phyloP scores from a whole-genome alignment of 2,888 invertebrate genomes.

The Phorcus lineatus region DNA sequence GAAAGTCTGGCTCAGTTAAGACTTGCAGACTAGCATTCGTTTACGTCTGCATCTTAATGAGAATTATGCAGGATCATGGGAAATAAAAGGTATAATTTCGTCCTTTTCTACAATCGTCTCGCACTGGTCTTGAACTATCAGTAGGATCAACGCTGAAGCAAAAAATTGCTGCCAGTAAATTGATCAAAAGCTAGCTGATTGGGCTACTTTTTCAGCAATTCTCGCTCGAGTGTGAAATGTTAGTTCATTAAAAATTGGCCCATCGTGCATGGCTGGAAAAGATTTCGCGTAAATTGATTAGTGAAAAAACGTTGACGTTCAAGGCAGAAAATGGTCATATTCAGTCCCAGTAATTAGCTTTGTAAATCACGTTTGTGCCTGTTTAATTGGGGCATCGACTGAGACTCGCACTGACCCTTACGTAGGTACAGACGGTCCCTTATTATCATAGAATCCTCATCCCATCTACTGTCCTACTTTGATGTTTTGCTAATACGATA shows the following conservation, averaged over 20 bases:
- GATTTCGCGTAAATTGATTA: constrained; percentile 4
- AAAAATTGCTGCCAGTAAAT: constrained; percentile 4
- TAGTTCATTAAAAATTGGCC: neutral
- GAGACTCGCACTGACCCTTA: neutral
- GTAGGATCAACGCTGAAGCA: constrained; percentile 3
- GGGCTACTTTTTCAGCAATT: neutral
- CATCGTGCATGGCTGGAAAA: neutral
- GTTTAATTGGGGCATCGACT: neutral
- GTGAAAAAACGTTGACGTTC: neutral
- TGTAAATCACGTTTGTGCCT: constrained; percentile 2
- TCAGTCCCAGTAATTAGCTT: neutral
- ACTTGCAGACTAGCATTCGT: too few species aligned
- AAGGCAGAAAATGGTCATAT: neutral
- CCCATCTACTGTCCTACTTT: too few species aligned
- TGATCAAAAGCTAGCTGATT: constrained; percentile 3
- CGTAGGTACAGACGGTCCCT: too few species aligned
- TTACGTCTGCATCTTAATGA: too few species aligned
- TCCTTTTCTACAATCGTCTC: neutral
- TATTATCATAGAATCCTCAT: too few species aligned
- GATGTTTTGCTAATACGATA: too few species aligned
- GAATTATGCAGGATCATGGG: neutral
- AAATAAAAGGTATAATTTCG: neutral
- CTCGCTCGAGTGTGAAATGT: constrained; percentile 1
- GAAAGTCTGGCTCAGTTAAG: too few species aligned
- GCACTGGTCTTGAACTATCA: neutral